A percentile compares a stretch with the other conserved stretches of the same genome.
Evolutionary conservation across 2,113 vertebrate genomes (phyloP).

Genomic region (Oncorhynchus masou): DNA sequence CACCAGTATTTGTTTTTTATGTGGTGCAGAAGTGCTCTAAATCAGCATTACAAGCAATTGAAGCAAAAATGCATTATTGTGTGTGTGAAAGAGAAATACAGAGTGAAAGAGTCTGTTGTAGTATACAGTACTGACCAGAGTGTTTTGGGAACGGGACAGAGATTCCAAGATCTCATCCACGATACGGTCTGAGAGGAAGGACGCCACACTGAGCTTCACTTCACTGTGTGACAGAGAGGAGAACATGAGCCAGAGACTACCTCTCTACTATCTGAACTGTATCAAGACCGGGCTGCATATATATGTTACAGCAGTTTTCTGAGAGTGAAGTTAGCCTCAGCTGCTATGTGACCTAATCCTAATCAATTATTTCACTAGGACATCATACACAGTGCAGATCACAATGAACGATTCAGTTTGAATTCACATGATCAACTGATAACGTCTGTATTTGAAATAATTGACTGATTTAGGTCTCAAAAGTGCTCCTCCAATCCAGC

Average conservation of each 20-base stretch:
- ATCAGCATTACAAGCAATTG: neutral
- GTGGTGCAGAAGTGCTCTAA: neutral
- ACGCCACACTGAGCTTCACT: conserved; percentile 89
- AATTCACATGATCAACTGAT: too few relatives aligned
- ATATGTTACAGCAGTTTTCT: too few relatives aligned
- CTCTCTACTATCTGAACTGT: too few relatives aligned
- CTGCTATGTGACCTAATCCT: too few relatives aligned
- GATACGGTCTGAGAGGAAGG: conserved; percentile 90
- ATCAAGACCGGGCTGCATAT: too few relatives aligned
- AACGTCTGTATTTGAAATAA: too few relatives aligned
- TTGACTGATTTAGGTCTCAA: too few relatives aligned
- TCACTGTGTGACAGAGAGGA: conserved; percentile 75
- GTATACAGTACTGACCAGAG: conserved; percentile 78
- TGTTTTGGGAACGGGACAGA: conserved; percentile 86
- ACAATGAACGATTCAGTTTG: too few relatives aligned
- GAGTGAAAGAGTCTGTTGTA: neutral
- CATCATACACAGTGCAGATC: too few relatives aligned
- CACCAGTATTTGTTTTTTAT: neutral
- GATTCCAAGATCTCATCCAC: conserved; percentile 94
- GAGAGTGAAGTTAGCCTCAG: too few relatives aligned
- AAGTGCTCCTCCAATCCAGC: too few relatives aligned
- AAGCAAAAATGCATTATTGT: neutral
- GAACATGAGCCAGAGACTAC: neutral
- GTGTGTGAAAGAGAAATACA: neutral
- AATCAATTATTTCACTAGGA: too few relatives aligned